Conservation (phyloP, 2,113 vertebrate species). For the Nothobranchius furzeri region DNA sequence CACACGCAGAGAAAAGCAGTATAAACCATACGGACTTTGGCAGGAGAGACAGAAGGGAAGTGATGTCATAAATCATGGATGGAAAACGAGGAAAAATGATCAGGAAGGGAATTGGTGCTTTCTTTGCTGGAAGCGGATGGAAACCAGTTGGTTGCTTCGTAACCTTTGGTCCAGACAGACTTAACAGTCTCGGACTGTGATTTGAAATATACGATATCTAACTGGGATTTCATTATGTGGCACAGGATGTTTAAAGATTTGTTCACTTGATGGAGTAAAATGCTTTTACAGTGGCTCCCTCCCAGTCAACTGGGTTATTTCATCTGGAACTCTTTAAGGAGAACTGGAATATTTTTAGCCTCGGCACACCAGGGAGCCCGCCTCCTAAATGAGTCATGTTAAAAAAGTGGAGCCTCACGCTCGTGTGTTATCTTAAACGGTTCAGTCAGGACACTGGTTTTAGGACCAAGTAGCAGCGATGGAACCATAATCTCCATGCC, state of each 20-base stretch:
- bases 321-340: conserved; percentile 61
- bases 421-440: conserved; percentile 62
- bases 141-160: conserved; percentile 47
- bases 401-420: conserved; percentile 40
- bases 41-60: conserved; percentile 8
- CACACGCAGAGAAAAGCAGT: conserved; percentile 19
- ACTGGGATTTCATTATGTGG: conserved; percentile 33
- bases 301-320: conserved; percentile 38
- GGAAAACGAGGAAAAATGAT: conserved; percentile 14
- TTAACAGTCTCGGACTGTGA: conserved; percentile 39
- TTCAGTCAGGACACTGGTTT: conserved; percentile 59
- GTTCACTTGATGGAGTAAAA: conserved; percentile 39
- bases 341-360: conserved; percentile 57
- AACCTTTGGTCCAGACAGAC: conserved; percentile 60
- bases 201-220: conserved; percentile 49
- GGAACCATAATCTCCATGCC: conserved; percentile 53
- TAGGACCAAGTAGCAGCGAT: conserved; percentile 39
- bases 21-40: conserved; percentile 21
- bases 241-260: conserved; percentile 34
- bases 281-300: conserved; percentile 36
- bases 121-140: conserved; percentile 15
- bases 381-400: conserved; percentile 61
- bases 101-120: background rate
- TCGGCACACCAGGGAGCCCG: conserved; percentile 37
- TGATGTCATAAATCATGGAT: conserved; percentile 23